Percentiles rank a stretch among this genome's conserved stretches.
phyloP scores from a whole-genome alignment of 30 jellyfish, hydroid and myxozoan genomes.

The Pseudorhiza aurosa region DNA sequence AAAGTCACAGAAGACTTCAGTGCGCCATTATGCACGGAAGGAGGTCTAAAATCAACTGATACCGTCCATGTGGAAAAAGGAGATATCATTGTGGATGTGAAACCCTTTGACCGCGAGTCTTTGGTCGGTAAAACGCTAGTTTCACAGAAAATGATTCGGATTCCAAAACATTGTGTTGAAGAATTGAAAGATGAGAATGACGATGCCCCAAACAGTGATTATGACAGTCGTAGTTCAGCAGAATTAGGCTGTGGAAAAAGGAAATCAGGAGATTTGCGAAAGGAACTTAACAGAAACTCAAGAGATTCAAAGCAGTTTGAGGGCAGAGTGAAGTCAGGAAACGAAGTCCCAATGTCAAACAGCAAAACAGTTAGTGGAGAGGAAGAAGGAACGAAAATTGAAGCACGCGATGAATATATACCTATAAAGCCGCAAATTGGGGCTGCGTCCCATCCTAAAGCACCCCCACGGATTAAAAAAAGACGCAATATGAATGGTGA shows the following conservation, averaged over 20 bases:
- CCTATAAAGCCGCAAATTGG: conserved; percentile 5
- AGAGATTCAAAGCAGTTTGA: neutral
- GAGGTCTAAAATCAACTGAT: conserved; percentile 30
- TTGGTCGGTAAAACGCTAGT: conserved; percentile 63
- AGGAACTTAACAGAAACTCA: conserved; percentile 1
- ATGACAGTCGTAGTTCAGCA: conserved; percentile 5
- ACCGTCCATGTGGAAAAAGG: conserved; percentile 73
- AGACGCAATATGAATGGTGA: conserved; percentile 36
- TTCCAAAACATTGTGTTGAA: conserved; percentile 61
- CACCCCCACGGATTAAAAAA: conserved; percentile 53
- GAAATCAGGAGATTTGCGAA: neutral
- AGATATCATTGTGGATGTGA: conserved; percentile 80
- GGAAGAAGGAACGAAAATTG: neutral
- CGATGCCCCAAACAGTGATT: neutral
- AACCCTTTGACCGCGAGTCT: conserved; percentile 41
- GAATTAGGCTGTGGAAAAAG: neutral
- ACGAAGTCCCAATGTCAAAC: neutral
- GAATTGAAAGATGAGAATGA: conserved; percentile 46
- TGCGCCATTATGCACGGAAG: conserved; percentile 20
- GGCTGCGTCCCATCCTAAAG: conserved; percentile 14
- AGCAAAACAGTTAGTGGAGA: neutral
- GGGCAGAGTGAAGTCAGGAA: neutral
- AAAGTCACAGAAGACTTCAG: conserved; percentile 65
- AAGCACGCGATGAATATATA: conserved; percentile 26
- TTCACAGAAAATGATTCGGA: conserved; percentile 59